Evolutionary conservation across 2,797 vertebrate genomes (phyloP), one percentile per base, ranked within the genome.

Genomic region (Nannoperca australis): DNA sequence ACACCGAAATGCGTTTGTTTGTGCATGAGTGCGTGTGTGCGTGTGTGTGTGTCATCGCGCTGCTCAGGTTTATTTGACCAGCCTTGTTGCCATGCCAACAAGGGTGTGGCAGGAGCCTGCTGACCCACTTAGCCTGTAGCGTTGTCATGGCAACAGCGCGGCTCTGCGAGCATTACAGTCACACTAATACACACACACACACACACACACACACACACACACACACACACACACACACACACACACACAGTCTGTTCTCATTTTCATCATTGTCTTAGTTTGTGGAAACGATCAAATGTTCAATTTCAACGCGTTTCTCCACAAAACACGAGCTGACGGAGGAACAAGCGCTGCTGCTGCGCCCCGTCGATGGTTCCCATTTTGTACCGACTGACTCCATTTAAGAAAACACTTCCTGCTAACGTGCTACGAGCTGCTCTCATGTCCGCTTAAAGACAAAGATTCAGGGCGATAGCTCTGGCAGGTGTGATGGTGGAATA

Each of bases 51-150:
- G 91, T 79, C 81, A 86, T 94, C 75, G 0, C 66, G 51, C 69
- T 93, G 93, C 93, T 93, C 94, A 95, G 96, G 96, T 94, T 96
- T 96, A 96, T 96, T 96, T 92, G 91, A 96, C 94, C 95, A 87
- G 93, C 92, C 89, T 90, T 86, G 96, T 98, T 97, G 94, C 94
- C 94, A 97, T 97, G 96, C 92, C 97, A 97, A 98, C 96, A 80
- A 66, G 91, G 90, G 92, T 92, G 93, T 69, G 93, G 95, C 91
- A 94, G 95, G 92, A 96, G 96, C 95, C 95, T 90, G 91, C 94
- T 99, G 97, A 98, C 97, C 97, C 96, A 98, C 95, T 98, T 99
- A 92, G 91, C 96, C 95, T 94, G 92, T 95, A 96, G 88, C 60
- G 88, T 94, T 82, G 91, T 88, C 90, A 93, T 95, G 93, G 96